Evolutionary conservation across 2,113 vertebrate species (phyloP).

Genomic region (Centropus bengalensis): DNA sequence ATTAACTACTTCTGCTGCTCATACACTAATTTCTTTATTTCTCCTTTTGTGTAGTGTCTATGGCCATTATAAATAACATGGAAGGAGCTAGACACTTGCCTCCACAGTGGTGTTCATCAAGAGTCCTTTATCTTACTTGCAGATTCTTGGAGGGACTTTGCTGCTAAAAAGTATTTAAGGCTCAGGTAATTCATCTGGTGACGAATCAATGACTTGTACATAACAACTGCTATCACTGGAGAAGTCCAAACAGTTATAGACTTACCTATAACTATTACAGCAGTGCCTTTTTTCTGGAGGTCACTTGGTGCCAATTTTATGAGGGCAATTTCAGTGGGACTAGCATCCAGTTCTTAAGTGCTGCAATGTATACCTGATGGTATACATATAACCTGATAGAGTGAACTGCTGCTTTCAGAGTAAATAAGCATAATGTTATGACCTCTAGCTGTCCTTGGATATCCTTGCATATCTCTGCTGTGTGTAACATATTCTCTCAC

Average conservation of each 20-base stretch:
- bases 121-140: neutral
- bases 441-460: neutral
- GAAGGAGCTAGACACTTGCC: neutral
- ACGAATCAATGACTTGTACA: neutral
- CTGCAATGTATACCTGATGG: accelerated
- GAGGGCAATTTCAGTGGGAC: neutral
- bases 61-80: neutral
- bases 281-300: neutral
- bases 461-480: neutral
- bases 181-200: neutral
- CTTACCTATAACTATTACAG: no score
- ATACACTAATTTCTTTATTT: neutral
- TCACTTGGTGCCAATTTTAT: neutral
- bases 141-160: neutral
- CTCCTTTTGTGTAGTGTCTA: neutral
- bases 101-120: neutral
- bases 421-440: neutral
- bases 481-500: neutral
- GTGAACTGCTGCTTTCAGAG: neutral
- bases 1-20: neutral
- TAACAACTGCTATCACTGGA: neutral
- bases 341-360: neutral
- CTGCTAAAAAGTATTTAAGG: neutral
- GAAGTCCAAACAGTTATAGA: neutral
- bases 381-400: neutral